Base-by-base conservation (phyloP, 2,888 invertebrate species). In the Oligia latruncula region DNA sequence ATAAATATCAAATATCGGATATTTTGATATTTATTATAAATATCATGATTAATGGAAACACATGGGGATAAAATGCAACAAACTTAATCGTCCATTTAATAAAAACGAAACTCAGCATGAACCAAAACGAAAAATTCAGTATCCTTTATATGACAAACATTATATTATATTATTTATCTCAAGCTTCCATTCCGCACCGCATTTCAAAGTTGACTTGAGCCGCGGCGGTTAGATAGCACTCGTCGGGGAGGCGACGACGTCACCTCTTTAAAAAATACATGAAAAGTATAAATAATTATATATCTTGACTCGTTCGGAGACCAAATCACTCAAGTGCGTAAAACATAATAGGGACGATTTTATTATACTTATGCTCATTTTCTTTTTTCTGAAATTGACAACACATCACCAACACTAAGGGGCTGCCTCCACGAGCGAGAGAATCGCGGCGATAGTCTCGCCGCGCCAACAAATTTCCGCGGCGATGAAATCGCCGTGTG, bases 221-320 rank as follows among this genome's bases (percentile, higher is more conserved):
- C 71, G 46, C 17, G 20, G 40, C 15, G 20, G 55, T 77, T 71
- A 67, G 62, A 74, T 49, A 71, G 49, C 62, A n/a, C 71, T 67
- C 71, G 43, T 62, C n/a, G 35, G 20, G 43, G 40, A 9, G 68
- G 13, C 20, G 20, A 1, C 52, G 52, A 35, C 35, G 35, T 52
- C 15, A 23, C 11, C 58, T 84, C 80, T 71, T 80, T 46, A 46
- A 43, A 60, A 83, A 71, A 74, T 80, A 84, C 71, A 74, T 40
- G 29, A 62, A 67, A 81, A 62, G 15, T 77, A 60, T 77, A 58
- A 78, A 62, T 78, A 9, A 74, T 29, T 20, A 15, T 80, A 76
- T 80, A 80, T 52, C 70, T 62, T n/a, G 43, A 58, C 23, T 62
- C 15, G 49, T 9, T 52, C 49, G 11, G 29, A 55, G 46, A 64